Percentiles rank a stretch among this genome's conserved stretches.
phyloP scores from a whole-genome alignment of 2,888 invertebrate genomes.

The Octodonta nipae region DNA sequence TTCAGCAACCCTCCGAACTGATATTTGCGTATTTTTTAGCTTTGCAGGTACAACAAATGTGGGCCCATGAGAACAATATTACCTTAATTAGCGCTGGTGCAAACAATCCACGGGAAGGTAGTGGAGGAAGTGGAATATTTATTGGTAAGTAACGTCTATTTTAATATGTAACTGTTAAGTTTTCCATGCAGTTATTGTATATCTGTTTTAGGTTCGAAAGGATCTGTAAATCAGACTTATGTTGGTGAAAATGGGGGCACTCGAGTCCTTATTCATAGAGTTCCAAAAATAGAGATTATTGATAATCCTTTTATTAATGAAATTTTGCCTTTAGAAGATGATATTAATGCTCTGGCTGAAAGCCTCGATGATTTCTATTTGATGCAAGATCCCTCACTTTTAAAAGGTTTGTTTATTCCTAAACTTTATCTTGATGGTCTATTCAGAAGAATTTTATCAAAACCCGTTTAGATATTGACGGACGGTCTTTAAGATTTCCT shows the following conservation, averaged over 20 bases:
- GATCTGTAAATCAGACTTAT: conserved; percentile 14
- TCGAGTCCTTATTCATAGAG: conserved; percentile 12
- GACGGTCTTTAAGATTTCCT: no score
- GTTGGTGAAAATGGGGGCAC: conserved; percentile 12
- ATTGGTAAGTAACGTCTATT: conserved; percentile 26
- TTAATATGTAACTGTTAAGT: no score
- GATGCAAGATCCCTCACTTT: conserved; percentile 32
- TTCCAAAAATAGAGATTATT: conserved; percentile 6
- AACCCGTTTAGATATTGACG: no score
- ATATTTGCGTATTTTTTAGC: conserved; percentile 39
- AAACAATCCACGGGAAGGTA: conserved; percentile 46
- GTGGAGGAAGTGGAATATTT: conserved; percentile 65
- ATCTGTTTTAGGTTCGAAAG: conserved; percentile 28
- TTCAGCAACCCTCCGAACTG: no score
- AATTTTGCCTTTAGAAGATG: no score
- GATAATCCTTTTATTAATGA: neutral
- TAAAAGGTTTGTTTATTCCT: conserved; percentile 12
- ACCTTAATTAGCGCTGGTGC: conserved; percentile 61
- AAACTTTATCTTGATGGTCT: no score
- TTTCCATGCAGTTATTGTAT: no score
- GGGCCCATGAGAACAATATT: conserved; percentile 51
- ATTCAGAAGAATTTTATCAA: no score
- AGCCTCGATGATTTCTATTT: conserved; percentile 34
- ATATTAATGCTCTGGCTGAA: conserved; percentile 19
- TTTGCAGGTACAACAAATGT: conserved; percentile 55